Evolutionary conservation across 2,797 vertebrate species (phyloP), one percentile per base, ranked within the genome.

Genomic region (Phoebastria nigripes): DNA sequence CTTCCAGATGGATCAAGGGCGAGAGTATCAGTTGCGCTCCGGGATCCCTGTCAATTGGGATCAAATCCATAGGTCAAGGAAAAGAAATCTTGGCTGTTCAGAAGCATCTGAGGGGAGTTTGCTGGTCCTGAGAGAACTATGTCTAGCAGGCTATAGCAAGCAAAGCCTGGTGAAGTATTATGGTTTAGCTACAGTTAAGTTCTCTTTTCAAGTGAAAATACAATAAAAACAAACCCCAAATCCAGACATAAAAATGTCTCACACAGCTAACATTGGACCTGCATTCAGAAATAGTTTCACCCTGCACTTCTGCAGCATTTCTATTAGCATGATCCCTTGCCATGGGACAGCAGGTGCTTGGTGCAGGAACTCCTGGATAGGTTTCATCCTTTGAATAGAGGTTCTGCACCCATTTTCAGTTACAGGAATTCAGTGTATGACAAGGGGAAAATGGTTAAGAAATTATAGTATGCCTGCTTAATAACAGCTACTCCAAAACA

Each of bases 61-160:
- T 87, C 89, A 95, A 93, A 94, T 85, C 84, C 61, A 67, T n/a
- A 92, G 87, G 85, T 88, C 82, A 95, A 83, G 62, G 73, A 86
- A 93, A 86, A 94, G 61, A 88, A 94, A 86, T 29, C 54, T 90
- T 59, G 49, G 33, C 54, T 91, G 49, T 61, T 82, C 41, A 90
- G 49, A 81, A 39, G 85, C 54, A 86, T 81, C 86, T 78, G 51
- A 81, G 16, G 56, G 76, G 72, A 91, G 61, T 65, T 17, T 65
- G 59, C 46, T 79, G 42, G 9, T 93, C 95, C 81, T 10, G 0
- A 77, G 46, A 42, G 86, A 95, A 14, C 31, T 62, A 35, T 33
- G 20, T 73, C 73, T 90, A 79, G 46, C 44, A 70, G 44, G 59
- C 46, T 79, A 46, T 13, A 72, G 74, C 67, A 83, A 90, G 80